Base-by-base conservation (phyloP, 2,888 invertebrate species). In the Drosophila peninsularis region DNA sequence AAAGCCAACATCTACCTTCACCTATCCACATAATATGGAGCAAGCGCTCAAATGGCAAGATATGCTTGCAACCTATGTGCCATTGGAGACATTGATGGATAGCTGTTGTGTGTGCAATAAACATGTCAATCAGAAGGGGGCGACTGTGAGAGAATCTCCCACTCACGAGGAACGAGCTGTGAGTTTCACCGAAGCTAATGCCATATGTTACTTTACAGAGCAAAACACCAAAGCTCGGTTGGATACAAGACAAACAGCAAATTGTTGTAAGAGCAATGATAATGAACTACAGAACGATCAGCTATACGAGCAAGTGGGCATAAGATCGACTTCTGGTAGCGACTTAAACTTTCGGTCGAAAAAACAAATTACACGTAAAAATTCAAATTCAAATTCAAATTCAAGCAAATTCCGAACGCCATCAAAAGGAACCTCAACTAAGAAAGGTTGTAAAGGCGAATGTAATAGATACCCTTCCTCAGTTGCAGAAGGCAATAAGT, bases 41-140 rank as follows among this genome's bases (percentile, higher is more conserved):
- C 82, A 82, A 39, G 80, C 86, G 11, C 21, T 56, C 0, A 71
- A 53, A 13, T 88, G 88, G 86, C 74, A 71, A 63, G 50, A 37
- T 9, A 30, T 65, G 62, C 54, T 85, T 0, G 36, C 41, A 14
- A 57, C 37, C 9, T 61, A 54, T 27, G 55, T 82, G 13, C 52
- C 80, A 3, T 42, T 52, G 6, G 56, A 65, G 13, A 54, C 44
- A 1, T 55, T 82, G 42, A 56, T 37, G 9, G n/a, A 69, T 3
- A 41, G 62, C n/a, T 62, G 64, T 11, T 88, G 82, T 30, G 71
- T 82, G 10, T 82, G 82, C 37, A 49, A 68, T 13, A 71, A 61
- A 13, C 88, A 88, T 7, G 45, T 75, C 7, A 17, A 37, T 21
- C 58, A 17, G 3, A 14, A 14, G 7, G 1, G 21, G 5, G 1